Evolutionary conservation across 2,888 invertebrate species (phyloP), one percentile per base, ranked within the genome.

Genomic region (Teleiodes luculella): DNA sequence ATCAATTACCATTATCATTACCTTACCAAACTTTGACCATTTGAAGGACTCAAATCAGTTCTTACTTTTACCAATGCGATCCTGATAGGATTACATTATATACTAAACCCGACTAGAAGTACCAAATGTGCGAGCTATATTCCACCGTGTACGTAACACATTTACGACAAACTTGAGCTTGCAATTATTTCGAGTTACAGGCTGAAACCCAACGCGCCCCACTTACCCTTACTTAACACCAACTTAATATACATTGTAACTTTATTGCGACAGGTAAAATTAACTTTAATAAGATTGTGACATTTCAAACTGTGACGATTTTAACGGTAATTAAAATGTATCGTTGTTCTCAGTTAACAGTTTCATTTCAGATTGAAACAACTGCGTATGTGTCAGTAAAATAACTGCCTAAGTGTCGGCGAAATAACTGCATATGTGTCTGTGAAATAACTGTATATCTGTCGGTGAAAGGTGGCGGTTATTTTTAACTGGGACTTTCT

Each of bases 191-290:
- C 36, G 65, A 72, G 66, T 76, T 70, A 70, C 65, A 60, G 66
- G 62, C 66, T 74, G 70, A 74, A 71, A 72, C 62, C 71, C 68
- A 66, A 70, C 67, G 65, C 67, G 65, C 60, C 57, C 65, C 65
- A 71, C 66, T 73, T 74, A 41, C 63, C 60, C 62, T 59, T 66
- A 71, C 66, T 64, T 62, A 62, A 62, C 61, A 16, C 11, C 46
- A 46, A 47, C 33, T 47, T 47, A 47, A 47, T 16, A 28, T n/a
- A 43, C 43, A 28, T 13, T 43, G 43, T 43, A 43, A 43, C 43
- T 43, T 48, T 48, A 30, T 20, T 31, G 35, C 35, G 20, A 8
- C 35, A 48, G 35, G 35, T 35, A n/a, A 18, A 18, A 48, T 48
- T 48, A 35, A 48, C 35, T 48, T 43, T 8, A 24, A 20, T 20